Evolutionary conservation across 2,888 invertebrate genomes (phyloP), one percentile per base, ranked within the genome.

Genomic region (Cephus pulcher): DNA sequence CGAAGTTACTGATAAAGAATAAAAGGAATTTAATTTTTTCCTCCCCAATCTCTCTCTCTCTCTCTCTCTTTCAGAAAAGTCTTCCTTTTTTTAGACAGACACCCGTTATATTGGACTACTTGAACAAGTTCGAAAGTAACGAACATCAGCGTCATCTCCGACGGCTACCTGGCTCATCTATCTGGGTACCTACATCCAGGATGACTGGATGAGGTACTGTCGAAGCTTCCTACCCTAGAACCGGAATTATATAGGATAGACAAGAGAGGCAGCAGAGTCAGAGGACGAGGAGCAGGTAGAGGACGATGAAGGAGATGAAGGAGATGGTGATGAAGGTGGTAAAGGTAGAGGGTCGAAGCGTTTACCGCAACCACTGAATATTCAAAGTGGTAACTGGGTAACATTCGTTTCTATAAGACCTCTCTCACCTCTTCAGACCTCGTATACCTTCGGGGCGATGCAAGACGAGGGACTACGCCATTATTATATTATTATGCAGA

Each of bases 21-120:
- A 84, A 85, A 87, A 88, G 87, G 85, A 85, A 85, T 86, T 85
- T 86, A 85, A 86, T 85, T 87, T 81, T 80, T 79, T 84, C 82
- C 80, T 80, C 81, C 2, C 23, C 84, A 32, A 32, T 23, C 23
- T 56, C 4, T 37, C 37, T 12, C 12, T 30, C 30, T 30, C 30
- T 30, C 30, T 30, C 30, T 30, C 30, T 30, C 30, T 30, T 30
- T 30, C 30, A 30, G 30, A 30, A 30, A 30, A 30, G 30, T 30
- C 30, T 30, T 12, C 35, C 4, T 1, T 4, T 37, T 37, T 56
- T 23, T 23, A 56, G 1, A 23, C 23, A 56, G 12, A 37, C 37
- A 37, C 37, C 37, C 37, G 23, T 23, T 56, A 56, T 9, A 56
- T 56, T 2, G 56, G 4, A 15, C 12, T 40, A 15, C 15, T 40